These are phyloP conservation scores for Chaetophractus vellerosus DNA, from an alignment of 2,797 vertebrate species.

Conservation along the genomic window DNA sequence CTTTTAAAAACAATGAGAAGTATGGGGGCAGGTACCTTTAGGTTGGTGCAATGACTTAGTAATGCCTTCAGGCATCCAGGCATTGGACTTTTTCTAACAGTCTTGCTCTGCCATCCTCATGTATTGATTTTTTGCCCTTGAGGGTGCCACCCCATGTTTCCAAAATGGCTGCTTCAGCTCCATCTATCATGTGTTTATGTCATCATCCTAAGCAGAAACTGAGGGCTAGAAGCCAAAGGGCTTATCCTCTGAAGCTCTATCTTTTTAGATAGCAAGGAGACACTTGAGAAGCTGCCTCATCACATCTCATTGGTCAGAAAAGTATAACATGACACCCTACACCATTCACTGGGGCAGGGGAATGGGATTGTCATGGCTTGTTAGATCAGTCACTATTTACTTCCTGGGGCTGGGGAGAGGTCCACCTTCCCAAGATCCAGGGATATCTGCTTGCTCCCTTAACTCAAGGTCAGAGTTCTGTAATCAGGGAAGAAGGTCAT, in stretches of 20 bases:
- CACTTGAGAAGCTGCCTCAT: background rate
- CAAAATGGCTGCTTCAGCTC: background rate
- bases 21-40: background rate
- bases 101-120: background rate
- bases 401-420: background rate
- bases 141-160: slow-evolving; percentile 26
- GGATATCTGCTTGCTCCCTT: background rate
- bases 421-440: background rate
- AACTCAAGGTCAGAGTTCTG: background rate
- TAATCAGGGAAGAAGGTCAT: background rate
- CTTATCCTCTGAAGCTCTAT: background rate
- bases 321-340: background rate
- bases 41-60: background rate
- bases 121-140: background rate
- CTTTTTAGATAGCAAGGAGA: background rate
- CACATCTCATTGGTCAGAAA: background rate
- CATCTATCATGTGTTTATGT: background rate
- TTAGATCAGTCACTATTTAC: background rate
- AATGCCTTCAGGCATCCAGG: background rate
- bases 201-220: background rate
- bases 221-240: background rate
- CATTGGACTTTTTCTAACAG: background rate
- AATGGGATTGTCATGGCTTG: background rate
- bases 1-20: slow-evolving; percentile 6
- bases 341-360: too few species aligned